Conservation (phyloP, 2,888 invertebrate genomes). For the Lymantria dispar region DNA sequence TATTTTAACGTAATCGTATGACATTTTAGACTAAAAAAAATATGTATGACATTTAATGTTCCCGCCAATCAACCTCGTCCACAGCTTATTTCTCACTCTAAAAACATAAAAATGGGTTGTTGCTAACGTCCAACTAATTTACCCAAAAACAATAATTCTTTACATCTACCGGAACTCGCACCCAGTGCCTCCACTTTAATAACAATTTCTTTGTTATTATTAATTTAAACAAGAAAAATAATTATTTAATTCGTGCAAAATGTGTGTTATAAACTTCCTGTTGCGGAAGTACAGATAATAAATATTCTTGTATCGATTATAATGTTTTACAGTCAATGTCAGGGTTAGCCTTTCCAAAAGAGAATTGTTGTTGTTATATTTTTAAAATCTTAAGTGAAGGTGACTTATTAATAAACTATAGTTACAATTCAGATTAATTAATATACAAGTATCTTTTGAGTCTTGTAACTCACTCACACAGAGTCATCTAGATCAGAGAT, state of each 20-base stretch:
- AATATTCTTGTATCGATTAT: background rate
- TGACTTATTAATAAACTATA: background rate
- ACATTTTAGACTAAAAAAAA: too few relatives aligned
- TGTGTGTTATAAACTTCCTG: conserved; percentile 1
- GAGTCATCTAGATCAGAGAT: too few relatives aligned
- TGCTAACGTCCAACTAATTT: too few relatives aligned
- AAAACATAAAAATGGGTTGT: too few relatives aligned
- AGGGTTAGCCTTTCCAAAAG: conserved; percentile 6
- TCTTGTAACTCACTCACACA: too few relatives aligned
- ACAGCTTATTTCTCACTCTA: too few relatives aligned
- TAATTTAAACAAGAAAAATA: conserved; percentile 1
- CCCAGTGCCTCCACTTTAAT: background rate
- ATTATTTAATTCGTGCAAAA: background rate
- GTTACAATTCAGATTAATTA: too few relatives aligned
- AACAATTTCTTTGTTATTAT: background rate
- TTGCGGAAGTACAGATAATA: conserved; percentile 7
- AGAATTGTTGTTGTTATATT: background rate
- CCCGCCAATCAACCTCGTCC: too few relatives aligned
- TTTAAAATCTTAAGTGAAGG: background rate
- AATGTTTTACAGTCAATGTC: conserved; percentile 1
- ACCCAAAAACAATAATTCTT: too few relatives aligned
- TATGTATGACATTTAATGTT: too few relatives aligned
- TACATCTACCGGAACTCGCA: background rate
- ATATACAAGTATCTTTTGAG: too few relatives aligned
- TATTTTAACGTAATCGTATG: too few relatives aligned